Percentiles rank a stretch among this genome's conserved stretches.
phyloP scores from a whole-genome alignment of 2,888 invertebrate species.

The Hypolimnas misippus region DNA sequence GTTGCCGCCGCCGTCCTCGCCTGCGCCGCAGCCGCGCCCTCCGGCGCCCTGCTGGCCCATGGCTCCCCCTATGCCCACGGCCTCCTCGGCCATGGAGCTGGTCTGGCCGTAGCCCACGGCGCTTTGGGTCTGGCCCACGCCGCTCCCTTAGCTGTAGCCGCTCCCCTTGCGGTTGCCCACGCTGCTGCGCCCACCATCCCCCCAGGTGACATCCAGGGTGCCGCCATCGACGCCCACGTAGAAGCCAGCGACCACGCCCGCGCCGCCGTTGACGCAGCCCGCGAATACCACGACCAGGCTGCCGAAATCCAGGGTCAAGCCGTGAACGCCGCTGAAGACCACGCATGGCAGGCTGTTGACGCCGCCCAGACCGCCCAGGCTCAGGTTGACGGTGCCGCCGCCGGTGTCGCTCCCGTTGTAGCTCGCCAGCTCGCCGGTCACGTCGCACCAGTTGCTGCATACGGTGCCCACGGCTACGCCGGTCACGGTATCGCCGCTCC shows the following conservation, averaged over 20 bases:
- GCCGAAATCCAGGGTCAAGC: slow-evolving; percentile 74
- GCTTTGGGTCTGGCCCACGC: slow-evolving; percentile 47
- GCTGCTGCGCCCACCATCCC: slow-evolving; percentile 74
- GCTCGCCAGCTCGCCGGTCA: slow-evolving; percentile 76
- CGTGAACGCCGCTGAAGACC: slow-evolving; percentile 77
- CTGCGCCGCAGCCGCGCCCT: slow-evolving; percentile 76
- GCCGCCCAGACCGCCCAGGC: slow-evolving; percentile 76
- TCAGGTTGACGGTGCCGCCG: slow-evolving; percentile 76
- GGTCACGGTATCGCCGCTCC: slow-evolving; percentile 51
- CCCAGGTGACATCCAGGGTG: slow-evolving; percentile 72
- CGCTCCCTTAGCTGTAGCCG: slow-evolving; percentile 55
- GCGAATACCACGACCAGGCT: slow-evolving; percentile 77
- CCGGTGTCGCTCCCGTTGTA: slow-evolving; percentile 73
- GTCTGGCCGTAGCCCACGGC: slow-evolving; percentile 44
- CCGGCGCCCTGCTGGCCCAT: slow-evolving; percentile 65
- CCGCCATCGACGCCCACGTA: slow-evolving; percentile 77
- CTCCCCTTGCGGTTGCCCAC: slow-evolving; percentile 53
- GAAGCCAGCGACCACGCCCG: slow-evolving; percentile 76
- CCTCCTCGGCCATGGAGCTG: slow-evolving; percentile 38
- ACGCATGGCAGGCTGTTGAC: slow-evolving; percentile 77
- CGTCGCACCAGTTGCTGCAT: slow-evolving; percentile 48
- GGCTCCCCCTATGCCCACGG: slow-evolving; percentile 57
- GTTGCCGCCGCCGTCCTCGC: slow-evolving; percentile 80
- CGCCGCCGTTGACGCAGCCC: slow-evolving; percentile 72
- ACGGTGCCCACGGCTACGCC: slow-evolving; percentile 42